phyloP scores from a whole-genome alignment of 30 jellyfish, hydroid and myxozoan genomes.

The Pseudorhiza aurosa region DNA sequence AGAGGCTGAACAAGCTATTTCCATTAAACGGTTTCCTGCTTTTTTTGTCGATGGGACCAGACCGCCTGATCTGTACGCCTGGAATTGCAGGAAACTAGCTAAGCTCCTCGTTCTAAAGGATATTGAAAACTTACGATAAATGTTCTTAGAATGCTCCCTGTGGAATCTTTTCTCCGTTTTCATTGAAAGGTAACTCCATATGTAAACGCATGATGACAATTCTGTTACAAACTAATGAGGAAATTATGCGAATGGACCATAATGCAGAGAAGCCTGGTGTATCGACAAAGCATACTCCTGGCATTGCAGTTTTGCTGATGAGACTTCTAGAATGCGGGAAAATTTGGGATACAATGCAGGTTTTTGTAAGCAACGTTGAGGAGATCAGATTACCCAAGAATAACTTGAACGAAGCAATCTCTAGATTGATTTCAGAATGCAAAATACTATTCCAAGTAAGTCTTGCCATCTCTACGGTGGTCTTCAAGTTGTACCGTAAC shows the following conservation, averaged over 20 bases:
- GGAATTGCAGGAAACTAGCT: no score
- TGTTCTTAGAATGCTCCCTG: no score
- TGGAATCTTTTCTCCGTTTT: neutral
- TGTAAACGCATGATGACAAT: neutral
- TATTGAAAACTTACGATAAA: no score
- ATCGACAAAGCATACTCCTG: neutral
- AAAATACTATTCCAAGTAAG: slow-evolving; percentile 1
- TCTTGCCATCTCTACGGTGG: no score
- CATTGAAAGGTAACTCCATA: neutral
- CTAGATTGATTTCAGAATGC: neutral
- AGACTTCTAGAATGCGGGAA: slow-evolving; percentile 6
- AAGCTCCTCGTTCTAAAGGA: no score
- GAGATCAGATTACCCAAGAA: neutral
- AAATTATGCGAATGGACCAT: neutral
- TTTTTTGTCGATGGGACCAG: no score
- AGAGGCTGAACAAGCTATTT: no score
- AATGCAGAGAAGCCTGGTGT: neutral
- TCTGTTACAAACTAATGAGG: neutral
- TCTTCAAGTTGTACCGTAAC: no score
- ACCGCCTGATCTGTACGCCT: no score
- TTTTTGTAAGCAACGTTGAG: neutral
- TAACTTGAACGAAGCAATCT: neutral
- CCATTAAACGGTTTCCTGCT: no score
- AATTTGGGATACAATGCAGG: slow-evolving; percentile 24
- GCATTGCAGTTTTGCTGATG: slow-evolving; percentile 1